phyloP scores from a whole-genome alignment of 2,113 vertebrate species.

The Mirza zaza region DNA sequence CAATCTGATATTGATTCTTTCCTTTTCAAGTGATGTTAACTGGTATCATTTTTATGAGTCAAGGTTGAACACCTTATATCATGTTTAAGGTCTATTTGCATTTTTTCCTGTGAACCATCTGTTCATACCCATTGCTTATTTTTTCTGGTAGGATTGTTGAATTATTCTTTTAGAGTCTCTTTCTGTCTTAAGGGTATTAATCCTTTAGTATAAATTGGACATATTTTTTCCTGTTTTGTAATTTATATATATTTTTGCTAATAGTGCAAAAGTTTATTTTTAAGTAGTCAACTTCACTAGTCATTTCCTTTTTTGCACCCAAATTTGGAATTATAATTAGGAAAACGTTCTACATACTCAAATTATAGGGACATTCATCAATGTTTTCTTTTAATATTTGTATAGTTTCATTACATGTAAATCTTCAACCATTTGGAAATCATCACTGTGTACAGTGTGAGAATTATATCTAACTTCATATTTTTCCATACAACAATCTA shows the following conservation, averaged over 20 bases:
- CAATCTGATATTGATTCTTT: background rate
- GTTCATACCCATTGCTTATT: background rate
- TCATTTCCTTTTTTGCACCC: background rate
- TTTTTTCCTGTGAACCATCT: slow-evolving; percentile 16
- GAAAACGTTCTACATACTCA: background rate
- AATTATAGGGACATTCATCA: background rate
- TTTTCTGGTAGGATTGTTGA: background rate
- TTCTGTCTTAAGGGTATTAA: background rate
- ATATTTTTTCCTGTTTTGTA: background rate
- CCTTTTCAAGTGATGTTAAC: background rate
- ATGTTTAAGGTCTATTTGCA: background rate
- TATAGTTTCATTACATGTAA: background rate
- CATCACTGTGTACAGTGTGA: background rate
- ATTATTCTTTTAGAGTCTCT: background rate
- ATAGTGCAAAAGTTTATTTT: background rate
- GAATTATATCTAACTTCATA: background rate
- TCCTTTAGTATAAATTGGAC: background rate
- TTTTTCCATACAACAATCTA: background rate
- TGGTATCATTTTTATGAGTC: background rate
- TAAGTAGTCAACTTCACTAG: background rate
- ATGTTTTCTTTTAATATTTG: background rate
- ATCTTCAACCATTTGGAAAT: background rate
- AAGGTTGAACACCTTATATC: background rate
- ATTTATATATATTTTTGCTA: slow-evolving; percentile 20
- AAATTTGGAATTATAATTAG: background rate